Base-by-base conservation (phyloP, 1,140 invertebrate species). In the Halictus rubicundus region DNA sequence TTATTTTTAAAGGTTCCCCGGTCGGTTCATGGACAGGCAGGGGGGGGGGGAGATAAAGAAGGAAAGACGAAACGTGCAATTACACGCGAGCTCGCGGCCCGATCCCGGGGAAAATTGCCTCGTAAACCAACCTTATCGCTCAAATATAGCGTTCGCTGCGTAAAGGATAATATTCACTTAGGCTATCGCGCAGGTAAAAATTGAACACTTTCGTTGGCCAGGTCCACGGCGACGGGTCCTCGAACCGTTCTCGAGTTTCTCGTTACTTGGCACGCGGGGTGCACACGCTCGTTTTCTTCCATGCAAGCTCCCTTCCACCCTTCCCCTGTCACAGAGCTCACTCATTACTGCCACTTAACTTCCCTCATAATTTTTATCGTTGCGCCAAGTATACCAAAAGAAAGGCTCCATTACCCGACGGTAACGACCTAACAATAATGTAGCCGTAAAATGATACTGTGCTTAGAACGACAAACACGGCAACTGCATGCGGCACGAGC, bases 331-430 rank as follows among this genome's bases (percentile, higher is more conserved):
- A 57, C 46, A 39, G 32, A 25, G 21, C 46, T 32, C 39, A 27
- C 39, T 81, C 52, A 46, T 85, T 78, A 73, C 12, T 46, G n/a
- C 14, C 57, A 71, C n/a, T 76, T 80, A 64, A 78, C 49, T 83
- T 83, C 68, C 54, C 63, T 63, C 63, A 39, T 70, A 68, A 80
- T 80, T 80, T 76, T 80, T 63, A 46, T 74, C 39, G 25, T 25
- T 10, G 39, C 37, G 39, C 7, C 25, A 68, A 85, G 23, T 68
- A 39, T 10, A 59, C 57, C 54, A 54, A 64, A 66, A 75, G 25
- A 37, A 76, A 68, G 7, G 23, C 59, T 61, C 59, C n/a, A 39
- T 64, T 66, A 49, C 68, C 2, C 39, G n/a, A 25, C 42, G n/a
- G 25, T 49, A 61, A 49, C 16, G 52, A 42, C 10, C 9, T 16